Conservation (phyloP, 2,113 vertebrate species). For the Ammospiza caudacuta region DNA sequence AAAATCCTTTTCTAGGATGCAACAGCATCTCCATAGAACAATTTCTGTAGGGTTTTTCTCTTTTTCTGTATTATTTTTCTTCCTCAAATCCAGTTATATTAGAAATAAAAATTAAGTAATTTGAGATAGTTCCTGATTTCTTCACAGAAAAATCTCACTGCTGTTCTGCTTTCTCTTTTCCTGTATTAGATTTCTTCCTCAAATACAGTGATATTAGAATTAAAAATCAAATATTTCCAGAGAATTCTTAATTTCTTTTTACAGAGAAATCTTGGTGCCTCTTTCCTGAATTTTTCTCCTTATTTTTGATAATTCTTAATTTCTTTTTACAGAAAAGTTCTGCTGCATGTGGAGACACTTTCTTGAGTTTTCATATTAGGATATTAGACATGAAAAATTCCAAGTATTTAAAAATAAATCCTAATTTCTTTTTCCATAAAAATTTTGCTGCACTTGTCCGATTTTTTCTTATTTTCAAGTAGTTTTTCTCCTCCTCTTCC, state of each 20-base stretch:
- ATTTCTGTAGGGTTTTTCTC: neutral
- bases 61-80: neutral
- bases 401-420: neutral
- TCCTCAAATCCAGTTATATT: neutral
- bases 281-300: neutral
- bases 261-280: no score
- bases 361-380: neutral
- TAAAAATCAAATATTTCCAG: neutral
- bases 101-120: neutral
- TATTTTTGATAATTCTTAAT: neutral
- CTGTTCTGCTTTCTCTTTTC: no score
- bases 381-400: neutral
- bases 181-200: neutral
- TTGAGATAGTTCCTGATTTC: accelerated
- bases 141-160: neutral
- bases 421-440: neutral
- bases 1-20: neutral
- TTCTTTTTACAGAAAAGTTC: neutral
- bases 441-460: neutral
- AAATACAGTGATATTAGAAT: neutral
- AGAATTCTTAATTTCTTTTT: neutral
- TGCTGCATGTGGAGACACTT: no score
- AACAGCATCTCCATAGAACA: neutral
- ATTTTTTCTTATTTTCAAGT: neutral
- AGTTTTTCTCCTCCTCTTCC: neutral